Percentiles rank a stretch among this genome's conserved stretches.
Evolutionary conservation across 2,888 invertebrate species (phyloP).

Genomic region (Cyrtodaria siliqua): DNA sequence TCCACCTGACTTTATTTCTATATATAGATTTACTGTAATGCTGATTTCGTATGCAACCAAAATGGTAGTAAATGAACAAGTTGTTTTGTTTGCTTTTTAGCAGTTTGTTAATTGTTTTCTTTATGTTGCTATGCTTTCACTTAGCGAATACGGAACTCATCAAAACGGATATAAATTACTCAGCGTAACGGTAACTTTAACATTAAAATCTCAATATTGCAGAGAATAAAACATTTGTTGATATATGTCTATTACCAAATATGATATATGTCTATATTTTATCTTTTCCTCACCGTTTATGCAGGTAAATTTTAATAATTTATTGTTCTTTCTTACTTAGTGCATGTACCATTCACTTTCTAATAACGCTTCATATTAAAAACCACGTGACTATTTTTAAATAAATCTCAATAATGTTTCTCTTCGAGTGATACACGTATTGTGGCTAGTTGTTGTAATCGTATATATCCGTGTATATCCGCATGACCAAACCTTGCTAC

Average conservation of each 20-base stretch:
- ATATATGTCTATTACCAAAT: too few species aligned
- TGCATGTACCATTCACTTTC: constrained; percentile 2
- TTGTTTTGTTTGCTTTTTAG: constrained; percentile 46
- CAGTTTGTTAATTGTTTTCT: constrained; percentile 31
- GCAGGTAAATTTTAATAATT: constrained; percentile 13
- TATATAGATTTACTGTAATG: constrained; percentile 8
- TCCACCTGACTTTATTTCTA: background rate
- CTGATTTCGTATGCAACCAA: constrained; percentile 8
- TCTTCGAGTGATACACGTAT: too few species aligned
- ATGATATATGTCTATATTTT: constrained; percentile 9
- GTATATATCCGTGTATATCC: too few species aligned
- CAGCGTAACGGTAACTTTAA: constrained; percentile 6
- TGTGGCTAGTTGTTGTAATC: too few species aligned
- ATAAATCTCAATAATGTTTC: too few species aligned
- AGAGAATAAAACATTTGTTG: background rate
- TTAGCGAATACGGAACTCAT: background rate
- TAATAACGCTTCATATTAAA: background rate
- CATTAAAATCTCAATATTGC: background rate
- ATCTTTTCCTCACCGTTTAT: constrained; percentile 10
- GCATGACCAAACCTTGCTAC: too few species aligned
- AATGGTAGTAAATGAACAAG: constrained; percentile 10
- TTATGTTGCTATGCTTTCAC: constrained; percentile 38
- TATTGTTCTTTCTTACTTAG: constrained; percentile 4
- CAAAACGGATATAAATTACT: background rate
- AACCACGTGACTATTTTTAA: too few species aligned